Conservation (phyloP, 2,888 invertebrate species). For the Polietes domitor region DNA sequence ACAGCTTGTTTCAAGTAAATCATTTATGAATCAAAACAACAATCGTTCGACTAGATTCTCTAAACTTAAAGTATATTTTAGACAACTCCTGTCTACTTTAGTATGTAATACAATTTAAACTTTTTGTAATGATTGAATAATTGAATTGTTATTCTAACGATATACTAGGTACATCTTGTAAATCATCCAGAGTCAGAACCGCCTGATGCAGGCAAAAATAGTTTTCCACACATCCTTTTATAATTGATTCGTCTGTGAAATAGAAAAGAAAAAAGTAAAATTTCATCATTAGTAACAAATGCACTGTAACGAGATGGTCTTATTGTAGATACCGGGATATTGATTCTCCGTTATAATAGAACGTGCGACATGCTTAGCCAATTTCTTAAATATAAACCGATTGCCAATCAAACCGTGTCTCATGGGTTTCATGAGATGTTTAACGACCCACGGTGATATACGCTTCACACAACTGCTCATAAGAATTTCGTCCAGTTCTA, state of each 20-base stretch:
- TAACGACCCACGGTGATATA: constrained; percentile 78
- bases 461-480: constrained; percentile 76
- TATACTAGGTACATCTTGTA: constrained; percentile 70
- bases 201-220: constrained; percentile 74
- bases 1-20: too few species aligned
- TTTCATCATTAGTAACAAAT: background rate
- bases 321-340: constrained; percentile 73
- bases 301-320: constrained; percentile 7
- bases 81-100: background rate
- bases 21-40: too few species aligned
- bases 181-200: constrained; percentile 72
- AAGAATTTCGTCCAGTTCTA: constrained; percentile 77
- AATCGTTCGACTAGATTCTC: too few species aligned
- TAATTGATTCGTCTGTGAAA: constrained; percentile 71
- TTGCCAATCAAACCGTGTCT: constrained; percentile 77
- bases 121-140: background rate
- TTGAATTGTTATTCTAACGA: constrained; percentile 15
- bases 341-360: constrained; percentile 75
- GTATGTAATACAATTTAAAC: background rate
- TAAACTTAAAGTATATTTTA: constrained; percentile 5
- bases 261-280: background rate
- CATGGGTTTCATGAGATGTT: constrained; percentile 77
- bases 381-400: constrained; percentile 77
- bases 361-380: constrained; percentile 76
- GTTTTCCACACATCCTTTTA: constrained; percentile 74